Percentiles rank a stretch among this genome's conserved stretches.
Evolutionary conservation across 2,113 vertebrate genomes (phyloP).

Genomic region (Rhinogobius similis): DNA sequence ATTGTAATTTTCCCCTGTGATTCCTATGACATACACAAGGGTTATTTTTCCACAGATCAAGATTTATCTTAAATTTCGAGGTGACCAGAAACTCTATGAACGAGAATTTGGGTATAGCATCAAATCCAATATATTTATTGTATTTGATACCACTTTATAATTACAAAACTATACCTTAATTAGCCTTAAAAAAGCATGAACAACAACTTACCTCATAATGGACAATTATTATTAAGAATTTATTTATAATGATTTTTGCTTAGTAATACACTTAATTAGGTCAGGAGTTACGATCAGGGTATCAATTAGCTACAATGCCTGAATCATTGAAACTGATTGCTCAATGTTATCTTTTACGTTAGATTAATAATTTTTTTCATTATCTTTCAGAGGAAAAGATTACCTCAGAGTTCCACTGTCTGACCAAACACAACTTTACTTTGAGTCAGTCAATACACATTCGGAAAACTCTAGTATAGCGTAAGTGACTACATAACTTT

Average conservation of each 20-base stretch:
- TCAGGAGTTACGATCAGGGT: no score
- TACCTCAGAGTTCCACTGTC: constrained; percentile 33
- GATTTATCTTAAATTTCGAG: constrained; percentile 61
- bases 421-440: constrained; percentile 19
- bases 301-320: no score
- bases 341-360: no score
- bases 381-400: constrained; percentile 48
- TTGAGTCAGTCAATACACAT: constrained; percentile 47
- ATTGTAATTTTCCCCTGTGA: no score
- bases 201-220: no score
- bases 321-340: no score
- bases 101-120: constrained; percentile 62
- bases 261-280: no score
- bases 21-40: no score
- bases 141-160: not conserved
- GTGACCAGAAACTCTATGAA: constrained; percentile 30
- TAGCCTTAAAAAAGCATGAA: no score
- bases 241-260: no score
- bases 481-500: not conserved
- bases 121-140: not conserved
- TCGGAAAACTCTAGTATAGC: constrained; percentile 42
- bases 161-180: no score
- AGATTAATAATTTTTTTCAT: not conserved
- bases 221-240: no score
- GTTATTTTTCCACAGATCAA: constrained; percentile 58